phyloP scores from a whole-genome alignment of 1,140 invertebrate genomes.

The Nylanderia fulva region DNA sequence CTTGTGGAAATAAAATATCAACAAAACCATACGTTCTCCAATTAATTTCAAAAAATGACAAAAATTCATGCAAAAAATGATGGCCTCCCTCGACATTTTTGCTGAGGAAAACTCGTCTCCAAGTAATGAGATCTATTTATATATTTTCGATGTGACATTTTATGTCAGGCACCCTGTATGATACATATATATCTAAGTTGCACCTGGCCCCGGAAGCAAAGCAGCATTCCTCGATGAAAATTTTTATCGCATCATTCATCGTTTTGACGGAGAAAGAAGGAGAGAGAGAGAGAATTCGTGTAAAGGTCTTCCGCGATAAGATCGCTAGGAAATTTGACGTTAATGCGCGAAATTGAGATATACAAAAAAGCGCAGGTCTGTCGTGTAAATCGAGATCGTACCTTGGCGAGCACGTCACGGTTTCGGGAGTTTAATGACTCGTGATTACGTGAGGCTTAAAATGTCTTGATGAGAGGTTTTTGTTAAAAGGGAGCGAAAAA shows the following conservation, averaged over 20 bases:
- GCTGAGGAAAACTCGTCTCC: too few relatives aligned
- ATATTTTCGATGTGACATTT: too few relatives aligned
- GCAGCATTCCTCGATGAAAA: conserved; percentile 42
- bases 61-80: too few relatives aligned
- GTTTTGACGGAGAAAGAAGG: background rate
- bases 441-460: conserved; percentile 25
- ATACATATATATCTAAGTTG: too few relatives aligned
- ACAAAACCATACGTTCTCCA: too few relatives aligned
- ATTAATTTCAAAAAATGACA: too few relatives aligned
- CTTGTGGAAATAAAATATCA: too few relatives aligned
- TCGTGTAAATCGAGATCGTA: conserved; percentile 31
- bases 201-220: conserved; percentile 68
- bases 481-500: background rate
- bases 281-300: background rate
- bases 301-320: conserved; percentile 34
- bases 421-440: conserved; percentile 27
- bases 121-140: too few relatives aligned
- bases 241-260: conserved; percentile 48
- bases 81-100: too few relatives aligned
- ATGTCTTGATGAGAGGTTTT: background rate
- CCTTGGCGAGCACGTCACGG: conserved; percentile 1
- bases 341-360: conserved; percentile 40
- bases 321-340: conserved; percentile 38
- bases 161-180: too few relatives aligned
- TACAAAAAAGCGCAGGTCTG: background rate